phyloP scores from a whole-genome alignment of 2,113 vertebrate species.

The Kobus ellipsiprymnus region DNA sequence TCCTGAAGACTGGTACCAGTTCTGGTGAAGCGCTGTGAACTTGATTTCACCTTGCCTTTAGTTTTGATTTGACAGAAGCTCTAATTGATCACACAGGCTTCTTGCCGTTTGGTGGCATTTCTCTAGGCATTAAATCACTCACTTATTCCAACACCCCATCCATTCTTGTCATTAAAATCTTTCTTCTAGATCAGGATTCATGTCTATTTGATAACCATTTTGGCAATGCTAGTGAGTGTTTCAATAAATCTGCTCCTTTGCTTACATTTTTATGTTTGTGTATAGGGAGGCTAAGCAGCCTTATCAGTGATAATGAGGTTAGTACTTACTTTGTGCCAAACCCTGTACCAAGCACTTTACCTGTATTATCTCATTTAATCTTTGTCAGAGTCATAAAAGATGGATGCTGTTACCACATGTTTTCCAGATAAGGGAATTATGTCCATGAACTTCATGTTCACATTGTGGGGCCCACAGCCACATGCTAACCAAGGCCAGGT shows the following conservation, averaged over 20 bases:
- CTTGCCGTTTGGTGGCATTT: background rate
- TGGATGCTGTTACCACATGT: background rate
- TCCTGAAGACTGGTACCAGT: background rate
- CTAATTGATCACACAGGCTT: background rate
- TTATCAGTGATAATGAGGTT: background rate
- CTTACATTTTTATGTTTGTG: background rate
- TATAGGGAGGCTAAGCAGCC: background rate
- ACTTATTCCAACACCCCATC: background rate
- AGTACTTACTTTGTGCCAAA: background rate
- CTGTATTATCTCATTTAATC: background rate
- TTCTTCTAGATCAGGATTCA: background rate
- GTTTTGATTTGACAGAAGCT: background rate
- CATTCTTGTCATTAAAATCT: background rate
- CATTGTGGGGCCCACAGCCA: background rate
- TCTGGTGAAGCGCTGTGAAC: background rate
- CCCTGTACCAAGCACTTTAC: background rate
- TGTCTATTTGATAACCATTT: background rate
- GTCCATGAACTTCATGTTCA: background rate
- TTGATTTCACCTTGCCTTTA: background rate
- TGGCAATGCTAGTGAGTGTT: background rate
- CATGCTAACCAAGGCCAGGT: background rate
- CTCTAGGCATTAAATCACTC: background rate
- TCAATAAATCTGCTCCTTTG: background rate
- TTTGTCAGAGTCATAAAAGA: background rate
- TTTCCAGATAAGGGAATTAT: background rate